Base-by-base conservation (phyloP, 2,888 invertebrate genomes). In the Gastrophysa polygoni region DNA sequence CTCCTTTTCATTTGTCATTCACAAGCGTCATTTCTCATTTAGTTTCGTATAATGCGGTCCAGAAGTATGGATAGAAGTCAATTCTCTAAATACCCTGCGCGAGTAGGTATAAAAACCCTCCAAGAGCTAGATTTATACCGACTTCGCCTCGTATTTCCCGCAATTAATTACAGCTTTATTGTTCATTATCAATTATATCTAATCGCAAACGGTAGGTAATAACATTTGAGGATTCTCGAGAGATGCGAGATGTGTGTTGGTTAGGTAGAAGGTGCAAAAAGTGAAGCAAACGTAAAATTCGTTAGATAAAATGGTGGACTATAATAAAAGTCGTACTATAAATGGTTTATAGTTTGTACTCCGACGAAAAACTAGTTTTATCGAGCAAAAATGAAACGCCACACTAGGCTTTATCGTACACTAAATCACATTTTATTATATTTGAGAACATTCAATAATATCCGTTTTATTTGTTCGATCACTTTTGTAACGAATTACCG, bases 361-460 rank as follows among this genome's bases (percentile, higher is more conserved):
- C 14, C 49, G 55, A 51, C 60, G 66, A 66, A 64, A 67, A 64
- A 67, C 64, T 64, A 67, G 67, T 67, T 61, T 67, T 29, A 55
- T 60, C 17, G 49, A 44, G 59, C 62, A 62, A 67, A 67, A 67
- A 62, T 62, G 56, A 59, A 66, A 64, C 57, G 49, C 61, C 64
- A 52, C 61, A 64, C 64, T 63, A 61, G 64, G 63, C 61, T 68
- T 68, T 68, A 68, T 66, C 58, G 66, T 68, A 63, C 58, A 64
- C 64, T 68, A 68, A 68, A 68, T 68, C 68, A 68, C 61, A 63
- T 64, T 68, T 68, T 68, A 68, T 68, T 68, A 68, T 68, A 68
- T 68, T 68, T 62, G 63, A 32, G 57, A 68, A 64, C 68, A 62
- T 68, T 68, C 60, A 63, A 57, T 65, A 66, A 62, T 63, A 59